Evolutionary conservation across 2,113 vertebrate genomes (phyloP), one percentile per base, ranked within the genome.

Genomic region (Archilochus colubris): DNA sequence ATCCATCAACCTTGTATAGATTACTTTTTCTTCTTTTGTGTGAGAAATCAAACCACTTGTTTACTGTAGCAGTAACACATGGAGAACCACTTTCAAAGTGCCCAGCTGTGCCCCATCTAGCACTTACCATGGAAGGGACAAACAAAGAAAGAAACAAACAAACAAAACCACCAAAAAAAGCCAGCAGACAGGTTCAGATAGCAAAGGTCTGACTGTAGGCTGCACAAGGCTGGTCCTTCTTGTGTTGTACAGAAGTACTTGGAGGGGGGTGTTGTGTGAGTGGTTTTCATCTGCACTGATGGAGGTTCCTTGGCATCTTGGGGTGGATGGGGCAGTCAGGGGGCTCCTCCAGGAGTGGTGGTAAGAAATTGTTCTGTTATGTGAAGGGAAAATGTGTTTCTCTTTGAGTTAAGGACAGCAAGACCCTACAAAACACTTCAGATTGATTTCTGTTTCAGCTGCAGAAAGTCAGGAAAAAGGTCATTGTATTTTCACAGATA

Each of bases 1-100:
- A 89, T 91, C 93, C 88, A 90, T 93, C 91, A 90, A 90, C 64
- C 77, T 75, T 46, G n/a, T 68, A 69, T 7, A 62, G 77, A 94
- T 86, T 82, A 46, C 54, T 64, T 67, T 82, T 96, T 77, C 82
- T 63, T 82, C 63, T 89, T 74, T 51, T 76, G 54, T 7, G 50
- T 53, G 46, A 93, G 74, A 82, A 94, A 89, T 93, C 44, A 94
- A 95, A 84, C 20, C 69, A 38, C 69, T 82, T 38, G 50, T 89
- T 96, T 82, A 57, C 58, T 78, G 57, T 31, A 88, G 83, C 83
- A 84, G 6, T 18, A 92, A 78, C 14, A 76, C 11, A 17, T 0
- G 0, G 22, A 86, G 50, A 68, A 38, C 48, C 44, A 25, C 24
- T 89, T 67, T 24, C 44, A 77, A 57, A 86, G 77, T 53, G 89